Conservation (phyloP, 2,797 vertebrate genomes). For the Hydrocynus forskahlii region DNA sequence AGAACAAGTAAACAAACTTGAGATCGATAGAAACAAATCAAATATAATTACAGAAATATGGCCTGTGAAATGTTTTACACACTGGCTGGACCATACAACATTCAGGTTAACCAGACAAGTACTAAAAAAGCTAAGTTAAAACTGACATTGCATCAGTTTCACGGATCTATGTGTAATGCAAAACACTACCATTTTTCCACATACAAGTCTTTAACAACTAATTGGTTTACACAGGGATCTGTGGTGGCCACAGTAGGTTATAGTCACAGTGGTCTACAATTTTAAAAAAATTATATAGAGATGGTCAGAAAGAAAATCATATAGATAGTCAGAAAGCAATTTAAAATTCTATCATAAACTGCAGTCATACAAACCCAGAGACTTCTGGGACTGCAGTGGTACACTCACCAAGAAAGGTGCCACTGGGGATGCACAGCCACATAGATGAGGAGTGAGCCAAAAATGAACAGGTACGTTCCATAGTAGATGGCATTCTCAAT, state of each 20-base stretch:
- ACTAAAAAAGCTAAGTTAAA: too few species aligned
- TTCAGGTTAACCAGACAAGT: too few species aligned
- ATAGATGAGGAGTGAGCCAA: slow-evolving; percentile 96
- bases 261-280: neutral
- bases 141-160: too few species aligned
- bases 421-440: slow-evolving; percentile 90
- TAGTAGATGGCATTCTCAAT: slow-evolving; percentile 98
- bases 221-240: neutral
- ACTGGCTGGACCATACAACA: too few species aligned
- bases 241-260: neutral
- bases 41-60: too few species aligned
- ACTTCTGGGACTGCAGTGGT: neutral
- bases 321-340: too few species aligned
- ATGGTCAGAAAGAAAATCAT: neutral
- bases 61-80: too few species aligned
- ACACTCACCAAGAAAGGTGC: slow-evolving; percentile 90
- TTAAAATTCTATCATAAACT: neutral
- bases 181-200: neutral
- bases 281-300: too few species aligned
- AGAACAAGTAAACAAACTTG: too few species aligned
- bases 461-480: slow-evolving; percentile 95
- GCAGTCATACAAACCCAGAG: neutral
- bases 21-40: too few species aligned
- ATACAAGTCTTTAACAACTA: neutral
- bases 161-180: too few species aligned